Evolutionary conservation across 2,888 invertebrate genomes (phyloP), one percentile per base, ranked within the genome.

Genomic region (Pollenia angustigena): DNA sequence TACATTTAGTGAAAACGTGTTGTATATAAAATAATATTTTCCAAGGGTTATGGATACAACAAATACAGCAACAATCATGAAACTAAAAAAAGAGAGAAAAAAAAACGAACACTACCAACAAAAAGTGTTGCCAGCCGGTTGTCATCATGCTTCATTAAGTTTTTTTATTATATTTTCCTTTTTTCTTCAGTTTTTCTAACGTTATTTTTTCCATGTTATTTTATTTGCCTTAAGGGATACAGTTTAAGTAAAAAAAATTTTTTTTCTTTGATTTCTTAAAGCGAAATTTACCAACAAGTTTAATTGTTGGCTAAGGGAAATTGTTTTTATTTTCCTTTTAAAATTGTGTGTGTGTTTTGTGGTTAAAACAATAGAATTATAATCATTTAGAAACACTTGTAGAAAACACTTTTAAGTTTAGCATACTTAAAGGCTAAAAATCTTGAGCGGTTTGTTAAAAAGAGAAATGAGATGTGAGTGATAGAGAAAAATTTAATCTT

Each of bases 111-210:
- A 50, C 10, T 40, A 76, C 1, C n/a, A 52, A 52, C 11, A 83
- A 56, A 68, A 66, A 72, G 50, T 84, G 79, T 74, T 84, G 79
- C 52, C 72, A 52, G 60, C 60, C 79, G 68, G 40, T 85, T 85
- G 68, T 74, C 84, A 80, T 80, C 84, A 85, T 74, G 79, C 84
- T 80, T 85, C 84, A 85, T 85, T 85, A 85, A 80, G 66, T 75
- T 74, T 23, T 18, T 79, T 83, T 83, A 72, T 72, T 72, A 58
- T 64, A 66, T 64, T 64, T 66, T 60, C 18, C 48, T 54, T 72
- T 23, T 58, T 71, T 62, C 14, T 46, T 9, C 11, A 16, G 0
- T 44, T 40, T 9, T 23, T 14, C 4, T 32, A 16, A 32, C 8
- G 8, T 23, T 42, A 16, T 66, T 18, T 44, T 46, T 50, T 50